Percentiles rank a stretch among this genome's conserved stretches.
Evolutionary conservation across 2,113 vertebrate genomes (phyloP).

Genomic region (Regulus satrapa): DNA sequence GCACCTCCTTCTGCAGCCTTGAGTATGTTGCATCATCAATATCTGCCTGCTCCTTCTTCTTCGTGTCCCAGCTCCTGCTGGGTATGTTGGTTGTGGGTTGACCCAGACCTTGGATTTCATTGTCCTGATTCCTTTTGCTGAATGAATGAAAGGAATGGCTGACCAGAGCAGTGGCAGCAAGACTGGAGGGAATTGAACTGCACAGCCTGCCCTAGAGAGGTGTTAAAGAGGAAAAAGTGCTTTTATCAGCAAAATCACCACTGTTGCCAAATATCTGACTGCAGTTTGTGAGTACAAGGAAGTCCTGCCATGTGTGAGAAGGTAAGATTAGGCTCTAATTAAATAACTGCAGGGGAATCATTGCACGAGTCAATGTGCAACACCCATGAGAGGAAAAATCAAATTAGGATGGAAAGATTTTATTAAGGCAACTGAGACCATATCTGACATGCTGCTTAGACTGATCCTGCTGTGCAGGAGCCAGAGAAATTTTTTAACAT

Average conservation of each 20-base stretch:
- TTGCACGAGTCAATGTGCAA: not conserved
- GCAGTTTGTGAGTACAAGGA: not conserved
- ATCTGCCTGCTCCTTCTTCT: not conserved
- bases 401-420: conserved; percentile 2
- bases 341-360: not conserved
- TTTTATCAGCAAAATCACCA: not conserved
- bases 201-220: not conserved
- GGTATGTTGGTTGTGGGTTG: not conserved
- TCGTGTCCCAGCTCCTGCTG: not conserved
- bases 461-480: not conserved
- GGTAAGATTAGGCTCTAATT: conserved; percentile 11
- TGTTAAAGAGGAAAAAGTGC: not conserved
- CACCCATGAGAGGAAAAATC: not conserved
- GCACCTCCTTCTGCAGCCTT: not conserved
- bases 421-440: not conserved
- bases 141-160: no score
- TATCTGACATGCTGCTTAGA: not conserved
- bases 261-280: not conserved
- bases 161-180: not conserved
- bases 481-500: not conserved
- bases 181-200: not conserved
- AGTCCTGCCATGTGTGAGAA: not conserved
- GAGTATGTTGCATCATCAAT: not conserved
- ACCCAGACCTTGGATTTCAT: not conserved
- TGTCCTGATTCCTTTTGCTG: not conserved